Base-by-base conservation (phyloP, 2,113 vertebrate species). In the Platichthys flesus region DNA sequence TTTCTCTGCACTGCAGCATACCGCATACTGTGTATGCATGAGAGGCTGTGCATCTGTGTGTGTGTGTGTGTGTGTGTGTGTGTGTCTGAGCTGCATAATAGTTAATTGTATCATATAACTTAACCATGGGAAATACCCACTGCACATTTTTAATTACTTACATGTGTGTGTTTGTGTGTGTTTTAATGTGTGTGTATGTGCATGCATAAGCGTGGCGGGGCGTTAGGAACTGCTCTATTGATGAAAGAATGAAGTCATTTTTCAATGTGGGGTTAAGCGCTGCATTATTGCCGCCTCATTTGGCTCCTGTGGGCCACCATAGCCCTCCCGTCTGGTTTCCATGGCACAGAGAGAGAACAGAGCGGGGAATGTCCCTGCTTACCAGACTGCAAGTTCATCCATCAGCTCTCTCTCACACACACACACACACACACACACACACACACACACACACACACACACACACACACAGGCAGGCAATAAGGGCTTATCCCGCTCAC, bases 231-330 rank as follows among this genome's bases (percentile, higher is more conserved):
- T 84, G 89, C 89, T 92, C 91, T 90, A 93, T 94, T 93, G 94
- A 94, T 93, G 90, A 93, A 91, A 92, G 92, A 92, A 93, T 95
- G 90, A 93, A 94, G 93, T 94, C 93, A 95, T 95, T 93, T 92
- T 92, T 93, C 92, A 92, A 92, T 93, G 85, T 72, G 87, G 84
- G 91, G 90, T 91, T 92, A 94, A 92, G 91, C 90, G 90, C 89
- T 94, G 91, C 91, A 94, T 95, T 94, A 95, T 93, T 94, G 90
- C 93, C 86, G 93, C 91, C 90, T 95, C 92, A 94, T 95, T 95
- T 95, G 93, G 92, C 92, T 92, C 89, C 91, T 92, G 91, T 93
- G 93, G 92, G 93, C 93, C 94, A 94, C 93, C 93, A 93, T 93
- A 91, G 92, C 91, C 91, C 91, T 92, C 89, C 93, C 86, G 92